phyloP scores from a whole-genome alignment of 2,113 vertebrate genomes.

The Noturus placidus region DNA sequence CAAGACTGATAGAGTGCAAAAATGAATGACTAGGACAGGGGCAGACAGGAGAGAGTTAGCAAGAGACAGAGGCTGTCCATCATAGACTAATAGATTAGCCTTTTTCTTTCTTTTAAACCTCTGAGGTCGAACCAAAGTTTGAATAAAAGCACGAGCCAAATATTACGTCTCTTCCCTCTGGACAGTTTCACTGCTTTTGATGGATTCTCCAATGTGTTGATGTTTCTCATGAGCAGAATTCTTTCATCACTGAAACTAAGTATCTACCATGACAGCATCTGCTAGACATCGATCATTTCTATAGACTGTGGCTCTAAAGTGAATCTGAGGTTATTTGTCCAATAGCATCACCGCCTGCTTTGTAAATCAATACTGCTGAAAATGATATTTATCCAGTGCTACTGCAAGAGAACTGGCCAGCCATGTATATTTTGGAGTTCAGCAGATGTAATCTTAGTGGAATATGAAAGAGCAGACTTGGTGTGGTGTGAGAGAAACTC shows the following conservation, averaged over 20 bases:
- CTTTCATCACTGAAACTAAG: conserved; percentile 19
- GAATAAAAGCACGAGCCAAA: conserved; percentile 50
- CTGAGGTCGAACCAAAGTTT: conserved; percentile 7
- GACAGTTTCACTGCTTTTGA: conserved; percentile 29
- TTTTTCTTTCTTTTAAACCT: conserved; percentile 20
- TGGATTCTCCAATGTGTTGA: conserved; percentile 20
- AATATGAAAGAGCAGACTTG: neutral
- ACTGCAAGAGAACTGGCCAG: neutral
- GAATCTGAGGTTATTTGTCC: neutral
- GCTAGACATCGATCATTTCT: conserved; percentile 18
- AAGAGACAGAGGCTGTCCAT: neutral
- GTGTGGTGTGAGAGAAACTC: neutral
- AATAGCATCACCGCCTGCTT: neutral
- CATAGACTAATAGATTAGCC: conserved; percentile 51
- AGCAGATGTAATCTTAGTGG: neutral
- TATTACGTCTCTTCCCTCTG: conserved; percentile 33
- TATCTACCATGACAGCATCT: conserved; percentile 16
- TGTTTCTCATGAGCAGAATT: conserved; percentile 14
- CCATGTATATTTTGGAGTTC: neutral
- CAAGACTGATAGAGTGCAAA: conserved; percentile 27
- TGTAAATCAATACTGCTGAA: conserved; percentile 20
- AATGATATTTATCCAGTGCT: conserved; percentile 20
- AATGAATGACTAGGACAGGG: neutral
- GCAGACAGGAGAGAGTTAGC: conserved; percentile 26
- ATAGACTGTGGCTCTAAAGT: neutral